Percentiles rank a stretch among this genome's conserved stretches.
Conservation (phyloP, 2,888 invertebrate genomes). For the Temnothorax ravouxi region DNA sequence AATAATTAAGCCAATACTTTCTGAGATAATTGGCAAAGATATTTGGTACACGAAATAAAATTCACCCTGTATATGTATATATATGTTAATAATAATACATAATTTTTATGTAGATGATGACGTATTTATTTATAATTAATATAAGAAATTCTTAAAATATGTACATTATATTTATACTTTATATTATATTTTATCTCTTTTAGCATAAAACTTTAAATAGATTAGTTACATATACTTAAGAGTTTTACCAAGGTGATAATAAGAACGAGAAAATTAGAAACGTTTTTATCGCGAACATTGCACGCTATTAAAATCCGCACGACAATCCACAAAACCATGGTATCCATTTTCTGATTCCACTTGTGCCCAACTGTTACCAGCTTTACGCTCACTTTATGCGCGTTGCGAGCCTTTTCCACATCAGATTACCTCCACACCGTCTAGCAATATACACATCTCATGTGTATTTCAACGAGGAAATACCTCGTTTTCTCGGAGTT, state of each 20-base stretch:
- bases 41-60: too few relatives aligned
- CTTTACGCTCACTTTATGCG: constrained; percentile 47
- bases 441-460: constrained; percentile 45
- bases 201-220: not conserved
- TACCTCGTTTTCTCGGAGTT: constrained; percentile 17
- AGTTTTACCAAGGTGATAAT: not conserved
- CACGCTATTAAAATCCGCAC: constrained; percentile 33
- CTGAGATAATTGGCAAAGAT: too few relatives aligned
- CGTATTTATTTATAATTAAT: not conserved
- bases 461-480: constrained; percentile 42
- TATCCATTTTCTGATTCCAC: constrained; percentile 52
- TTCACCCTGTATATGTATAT: too few relatives aligned
- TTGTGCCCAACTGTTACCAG: constrained; percentile 45
- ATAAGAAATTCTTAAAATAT: not conserved
- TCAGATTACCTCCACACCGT: constrained; percentile 37
- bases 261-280: not conserved
- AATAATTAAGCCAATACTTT: too few relatives aligned
- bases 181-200: not conserved
- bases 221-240: not conserved
- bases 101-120: not conserved
- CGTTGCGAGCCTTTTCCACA: constrained; percentile 40
- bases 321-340: constrained; percentile 40
- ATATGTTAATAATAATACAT: not conserved
- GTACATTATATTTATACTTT: not conserved
- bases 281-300: constrained; percentile 40